Evolutionary conservation across 2,113 vertebrate genomes (phyloP).

Genomic region (Rhynchopsitta pachyrhyncha): DNA sequence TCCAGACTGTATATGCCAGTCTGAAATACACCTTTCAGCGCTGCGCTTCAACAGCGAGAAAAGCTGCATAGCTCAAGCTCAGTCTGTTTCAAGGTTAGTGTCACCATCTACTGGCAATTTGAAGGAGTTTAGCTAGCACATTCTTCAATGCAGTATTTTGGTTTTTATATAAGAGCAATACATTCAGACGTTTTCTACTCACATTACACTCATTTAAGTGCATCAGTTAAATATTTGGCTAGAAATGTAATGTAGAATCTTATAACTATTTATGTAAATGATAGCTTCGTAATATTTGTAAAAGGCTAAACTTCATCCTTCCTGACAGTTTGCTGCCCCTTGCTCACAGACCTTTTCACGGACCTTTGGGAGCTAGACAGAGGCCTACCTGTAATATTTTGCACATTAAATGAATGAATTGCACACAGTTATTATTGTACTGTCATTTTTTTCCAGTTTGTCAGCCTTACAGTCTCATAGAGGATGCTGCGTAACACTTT

Average conservation of each 20-base stretch:
- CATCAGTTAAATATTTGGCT: background rate
- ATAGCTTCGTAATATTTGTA: background rate
- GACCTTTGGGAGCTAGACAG: background rate
- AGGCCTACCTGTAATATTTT: background rate
- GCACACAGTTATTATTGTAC: background rate
- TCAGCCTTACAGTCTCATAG: background rate
- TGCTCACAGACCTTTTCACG: background rate
- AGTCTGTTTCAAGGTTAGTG: background rate
- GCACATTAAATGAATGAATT: background rate
- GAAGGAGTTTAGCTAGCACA: background rate
- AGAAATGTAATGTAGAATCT: background rate
- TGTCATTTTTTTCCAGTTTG: background rate
- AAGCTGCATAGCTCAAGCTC: background rate
- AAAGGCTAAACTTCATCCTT: background rate
- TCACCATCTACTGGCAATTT: constrained; percentile 40
- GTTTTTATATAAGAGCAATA: background rate
- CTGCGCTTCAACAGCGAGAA: background rate
- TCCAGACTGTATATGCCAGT: background rate
- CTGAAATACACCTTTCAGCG: background rate
- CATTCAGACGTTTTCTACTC: rapidly evolving
- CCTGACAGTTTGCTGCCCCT: background rate
- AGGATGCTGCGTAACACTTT: background rate
- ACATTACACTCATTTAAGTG: background rate
- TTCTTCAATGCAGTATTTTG: background rate
- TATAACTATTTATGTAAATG: background rate